Conservation (phyloP, 1,140 invertebrate genomes). For the Octopus bimaculoides region DNA sequence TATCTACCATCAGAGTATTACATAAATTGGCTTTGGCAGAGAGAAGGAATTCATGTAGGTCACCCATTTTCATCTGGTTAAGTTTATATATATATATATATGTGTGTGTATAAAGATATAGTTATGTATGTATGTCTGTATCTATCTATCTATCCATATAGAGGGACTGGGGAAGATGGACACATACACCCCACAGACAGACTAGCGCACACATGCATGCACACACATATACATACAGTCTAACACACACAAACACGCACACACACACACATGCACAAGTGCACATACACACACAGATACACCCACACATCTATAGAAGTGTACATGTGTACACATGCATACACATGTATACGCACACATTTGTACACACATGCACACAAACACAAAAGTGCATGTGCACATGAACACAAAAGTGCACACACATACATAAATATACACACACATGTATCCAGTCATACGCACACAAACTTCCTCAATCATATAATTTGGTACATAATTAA, state of each 20-base stretch:
- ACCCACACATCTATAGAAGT: not conserved
- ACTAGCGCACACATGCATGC: not conserved
- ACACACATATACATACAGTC: not conserved
- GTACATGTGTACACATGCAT: not conserved
- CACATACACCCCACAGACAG: not conserved
- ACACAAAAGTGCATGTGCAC: not conserved
- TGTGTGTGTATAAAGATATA: slow-evolving; percentile 8
- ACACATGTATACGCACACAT: not conserved
- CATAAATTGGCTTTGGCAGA: not conserved
- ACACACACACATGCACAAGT: no score
- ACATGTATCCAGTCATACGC: no score
- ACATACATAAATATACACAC: not conserved
- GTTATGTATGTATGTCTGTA: not conserved
- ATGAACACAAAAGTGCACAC: not conserved
- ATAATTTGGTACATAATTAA: no score
- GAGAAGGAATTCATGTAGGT: not conserved
- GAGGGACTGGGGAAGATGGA: not conserved
- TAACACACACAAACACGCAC: no score
- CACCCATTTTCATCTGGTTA: not conserved
- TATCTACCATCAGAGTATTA: no score
- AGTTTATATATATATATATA: not conserved
- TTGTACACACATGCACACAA: not conserved
- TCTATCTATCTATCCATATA: not conserved
- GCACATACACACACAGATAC: not conserved
- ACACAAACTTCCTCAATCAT: no score